Evolutionary conservation across 2,113 vertebrate species (phyloP).

Genomic region (Butorides virescens): DNA sequence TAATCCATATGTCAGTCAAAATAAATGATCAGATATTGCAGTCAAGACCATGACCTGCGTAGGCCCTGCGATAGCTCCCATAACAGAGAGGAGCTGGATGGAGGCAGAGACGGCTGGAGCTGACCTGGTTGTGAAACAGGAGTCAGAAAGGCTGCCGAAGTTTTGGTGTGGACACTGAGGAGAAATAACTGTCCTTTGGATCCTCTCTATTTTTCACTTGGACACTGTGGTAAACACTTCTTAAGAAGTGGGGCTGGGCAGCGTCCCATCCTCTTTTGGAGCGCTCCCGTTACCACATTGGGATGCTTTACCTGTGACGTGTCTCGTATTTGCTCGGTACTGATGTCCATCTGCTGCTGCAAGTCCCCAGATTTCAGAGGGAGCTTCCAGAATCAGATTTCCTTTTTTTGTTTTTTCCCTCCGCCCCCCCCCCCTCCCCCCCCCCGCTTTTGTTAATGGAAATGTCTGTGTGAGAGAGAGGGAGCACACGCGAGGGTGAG

Average conservation of each 20-base stretch:
- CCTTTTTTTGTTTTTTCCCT: too few species aligned
- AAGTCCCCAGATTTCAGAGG: neutral
- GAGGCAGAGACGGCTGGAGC: neutral
- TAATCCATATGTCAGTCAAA: neutral
- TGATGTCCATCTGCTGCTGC: accelerated
- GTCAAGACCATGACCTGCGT: neutral
- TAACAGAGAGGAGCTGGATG: neutral
- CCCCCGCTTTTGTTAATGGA: neutral
- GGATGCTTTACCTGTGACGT: neutral
- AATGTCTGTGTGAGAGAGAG: neutral
- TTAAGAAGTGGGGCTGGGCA: neutral
- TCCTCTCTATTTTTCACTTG: neutral
- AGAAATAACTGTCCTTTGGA: neutral
- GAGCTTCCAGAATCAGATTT: neutral
- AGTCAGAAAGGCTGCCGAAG: neutral
- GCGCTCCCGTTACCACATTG: neutral
- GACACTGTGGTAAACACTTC: neutral
- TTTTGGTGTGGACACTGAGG: neutral
- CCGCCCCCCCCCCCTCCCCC: too few species aligned
- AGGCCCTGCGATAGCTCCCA: accelerated
- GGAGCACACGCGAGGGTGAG: accelerated
- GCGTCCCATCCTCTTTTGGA: neutral
- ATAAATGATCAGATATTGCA: neutral
- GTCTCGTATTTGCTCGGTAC: neutral
- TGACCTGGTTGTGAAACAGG: neutral